phyloP scores from a whole-genome alignment of 2,113 vertebrate species.

The Clarias magur region DNA sequence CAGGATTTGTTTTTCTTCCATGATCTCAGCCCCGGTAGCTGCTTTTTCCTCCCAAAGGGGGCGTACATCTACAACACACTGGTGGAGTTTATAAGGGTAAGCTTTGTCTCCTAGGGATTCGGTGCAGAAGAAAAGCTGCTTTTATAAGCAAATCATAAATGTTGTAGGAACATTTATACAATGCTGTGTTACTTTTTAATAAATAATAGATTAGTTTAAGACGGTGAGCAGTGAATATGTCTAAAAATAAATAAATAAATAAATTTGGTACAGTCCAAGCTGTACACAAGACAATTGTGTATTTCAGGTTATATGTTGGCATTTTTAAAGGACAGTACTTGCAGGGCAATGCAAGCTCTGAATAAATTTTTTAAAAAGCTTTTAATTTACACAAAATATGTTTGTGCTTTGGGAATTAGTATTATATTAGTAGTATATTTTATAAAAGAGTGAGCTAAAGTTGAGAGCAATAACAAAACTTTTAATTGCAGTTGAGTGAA shows the following conservation, averaged over 20 bases:
- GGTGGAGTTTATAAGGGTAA: constrained; percentile 91
- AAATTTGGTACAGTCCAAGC: background rate
- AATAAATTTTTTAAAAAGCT: background rate
- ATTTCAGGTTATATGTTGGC: background rate
- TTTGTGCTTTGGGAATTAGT: background rate
- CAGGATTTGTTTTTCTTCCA: constrained; percentile 99
- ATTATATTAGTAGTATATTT: background rate
- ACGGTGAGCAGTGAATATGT: background rate
- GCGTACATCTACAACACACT: constrained; percentile 92
- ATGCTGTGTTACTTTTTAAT: constrained; percentile 27
- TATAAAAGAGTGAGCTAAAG: background rate
- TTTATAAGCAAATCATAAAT: background rate
- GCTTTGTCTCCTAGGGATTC: constrained; percentile 41
- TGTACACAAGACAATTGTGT: background rate
- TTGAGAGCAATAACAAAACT: background rate
- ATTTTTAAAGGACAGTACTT: background rate
- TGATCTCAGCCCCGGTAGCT: constrained; percentile 96
- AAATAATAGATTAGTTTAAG: background rate
- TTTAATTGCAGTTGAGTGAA: background rate
- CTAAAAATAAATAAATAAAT: background rate
- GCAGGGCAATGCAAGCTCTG: background rate
- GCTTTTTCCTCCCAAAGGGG: constrained; percentile 96
- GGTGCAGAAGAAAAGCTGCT: background rate
- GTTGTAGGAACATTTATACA: constrained; percentile 1
- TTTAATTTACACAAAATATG: background rate